These are phyloP conservation scores for Leptestheria dahalacensis DNA, from an alignment of 1,140 invertebrate species.

Conservation along the genomic window DNA sequence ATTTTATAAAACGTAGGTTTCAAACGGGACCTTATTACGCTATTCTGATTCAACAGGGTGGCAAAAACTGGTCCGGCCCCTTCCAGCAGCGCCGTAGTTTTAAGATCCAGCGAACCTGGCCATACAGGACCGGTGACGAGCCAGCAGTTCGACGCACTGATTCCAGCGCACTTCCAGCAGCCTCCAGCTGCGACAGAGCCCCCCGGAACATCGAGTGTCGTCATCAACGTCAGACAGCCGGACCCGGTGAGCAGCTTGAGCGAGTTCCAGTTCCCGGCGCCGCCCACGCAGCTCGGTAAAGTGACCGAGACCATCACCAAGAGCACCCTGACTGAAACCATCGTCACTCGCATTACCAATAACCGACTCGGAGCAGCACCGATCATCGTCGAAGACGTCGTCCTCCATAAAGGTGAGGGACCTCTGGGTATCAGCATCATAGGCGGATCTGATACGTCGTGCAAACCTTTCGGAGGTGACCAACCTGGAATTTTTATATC, in stretches of 20 bases:
- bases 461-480: conserved; percentile 87
- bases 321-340: conserved; percentile 84
- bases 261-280: conserved; percentile 50
- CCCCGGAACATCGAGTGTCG: conserved; percentile 29
- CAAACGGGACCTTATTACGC: too few relatives aligned
- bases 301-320: conserved; percentile 79
- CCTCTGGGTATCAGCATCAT: conserved; percentile 97
- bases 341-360: conserved; percentile 79
- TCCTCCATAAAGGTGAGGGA: conserved; percentile 71
- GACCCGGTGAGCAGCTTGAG: conserved; percentile 32
- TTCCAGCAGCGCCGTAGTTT: too few relatives aligned
- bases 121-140: conserved; percentile 59
- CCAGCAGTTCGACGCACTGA: conserved; percentile 85
- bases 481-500: conserved; percentile 95
- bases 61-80: too few relatives aligned
- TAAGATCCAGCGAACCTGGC: too few relatives aligned
- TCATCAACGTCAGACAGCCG: conserved; percentile 54
- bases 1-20: too few relatives aligned
- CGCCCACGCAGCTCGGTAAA: conserved; percentile 62
- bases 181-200: conserved; percentile 19
- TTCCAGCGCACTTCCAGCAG: conserved; percentile 67
- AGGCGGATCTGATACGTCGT: conserved; percentile 91
- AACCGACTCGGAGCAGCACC: conserved; percentile 60
- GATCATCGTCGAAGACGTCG: conserved; percentile 75
- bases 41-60: too few relatives aligned